Base-by-base conservation (phyloP, 2,113 vertebrate species). In the Tachysurus fulvidraco region DNA sequence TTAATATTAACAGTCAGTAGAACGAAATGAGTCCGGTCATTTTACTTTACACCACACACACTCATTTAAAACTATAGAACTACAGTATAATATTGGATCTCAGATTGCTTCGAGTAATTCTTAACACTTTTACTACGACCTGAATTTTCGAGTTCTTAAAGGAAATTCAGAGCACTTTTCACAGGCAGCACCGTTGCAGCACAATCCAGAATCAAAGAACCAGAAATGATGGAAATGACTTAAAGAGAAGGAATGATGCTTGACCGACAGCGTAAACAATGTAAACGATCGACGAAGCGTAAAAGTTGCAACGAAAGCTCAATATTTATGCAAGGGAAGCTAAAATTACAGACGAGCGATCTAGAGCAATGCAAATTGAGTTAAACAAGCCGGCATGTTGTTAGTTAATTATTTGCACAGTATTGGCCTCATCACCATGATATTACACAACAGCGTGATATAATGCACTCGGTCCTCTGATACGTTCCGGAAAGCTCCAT, bases 1-100 rank as follows among this genome's bases (percentile, higher is more conserved):
- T 86, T 89, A 83, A 88, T 77, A 84, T 59, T 21, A 50, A 88
- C 8, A 86, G 19, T 44, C 8, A 86, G 19, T 44, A 2, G 25
- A 80, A 59, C 2, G 21, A n/a, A 85, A 77, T 59, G 52, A 77
- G 10, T 19, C 11, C 44, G 50, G 28, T 57, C 17, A 65, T 30
- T 50, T 57, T 64, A 67, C n/a, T 76, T n/a, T 23, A 80, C 73
- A 65, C 74, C 4, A 17, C 59, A 55, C 19, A 82, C 50, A 64
- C 69, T 55, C 7, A 60, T 60, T 71, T 28, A 52, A 41, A 41
- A 55, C 41, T 36, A 76, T 52, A 54, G 73, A 76, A 52, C 11
- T 50, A n/a, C n/a, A n/a, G n/a, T n/a, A 76, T 52, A 52, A 4
- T 50, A 52, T 13, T 74, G 5, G 23, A 74, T 50, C 1, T 2